Percentiles rank a stretch among this genome's conserved stretches.
Conservation (phyloP, 2,113 vertebrate genomes). For the Varanus salvator region DNA sequence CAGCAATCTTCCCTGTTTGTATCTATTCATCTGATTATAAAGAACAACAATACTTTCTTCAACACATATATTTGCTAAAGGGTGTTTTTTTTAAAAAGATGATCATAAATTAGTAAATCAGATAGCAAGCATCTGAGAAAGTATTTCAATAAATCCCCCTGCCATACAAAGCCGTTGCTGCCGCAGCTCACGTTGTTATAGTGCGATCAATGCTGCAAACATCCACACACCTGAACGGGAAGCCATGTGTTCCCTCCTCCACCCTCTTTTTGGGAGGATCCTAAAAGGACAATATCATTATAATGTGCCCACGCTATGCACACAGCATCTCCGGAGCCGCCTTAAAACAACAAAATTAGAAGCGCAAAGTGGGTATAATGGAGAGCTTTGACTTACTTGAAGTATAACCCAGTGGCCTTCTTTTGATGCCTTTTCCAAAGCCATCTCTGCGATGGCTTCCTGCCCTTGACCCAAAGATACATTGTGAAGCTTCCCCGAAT, state of each 20-base stretch:
- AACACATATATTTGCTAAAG: slow-evolving; percentile 79
- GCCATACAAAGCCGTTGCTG: slow-evolving; percentile 53
- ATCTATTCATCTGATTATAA: slow-evolving; percentile 82
- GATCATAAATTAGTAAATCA: slow-evolving; percentile 82
- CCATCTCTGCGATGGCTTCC: slow-evolving; percentile 84
- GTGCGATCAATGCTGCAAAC: slow-evolving; percentile 53
- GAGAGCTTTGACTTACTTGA: slow-evolving; percentile 81
- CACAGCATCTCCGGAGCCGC: slow-evolving; percentile 73
- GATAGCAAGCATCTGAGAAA: slow-evolving; percentile 74
- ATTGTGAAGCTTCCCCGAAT: slow-evolving; percentile 86
- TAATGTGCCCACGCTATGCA: slow-evolving; percentile 75
- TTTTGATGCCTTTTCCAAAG: slow-evolving; percentile 86
- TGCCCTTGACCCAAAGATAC: slow-evolving; percentile 86
- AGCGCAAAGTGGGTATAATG: slow-evolving; percentile 70
- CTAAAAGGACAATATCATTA: slow-evolving; percentile 73
- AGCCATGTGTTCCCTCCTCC: slow-evolving; percentile 48
- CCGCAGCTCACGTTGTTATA: slow-evolving; percentile 66
- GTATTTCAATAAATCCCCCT: slow-evolving; percentile 71
- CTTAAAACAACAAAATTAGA: slow-evolving; percentile 41
- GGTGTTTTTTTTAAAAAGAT: slow-evolving; percentile 71
- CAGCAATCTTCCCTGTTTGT: slow-evolving; percentile 82
- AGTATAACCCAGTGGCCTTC: slow-evolving; percentile 90
- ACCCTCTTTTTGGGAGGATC: slow-evolving; percentile 45
- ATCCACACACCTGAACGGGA: slow-evolving; percentile 47
- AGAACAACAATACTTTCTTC: slow-evolving; percentile 80